Evolutionary conservation across 2,113 vertebrate genomes (phyloP), one percentile per base, ranked within the genome.

Genomic region (Elephantulus edwardii): DNA sequence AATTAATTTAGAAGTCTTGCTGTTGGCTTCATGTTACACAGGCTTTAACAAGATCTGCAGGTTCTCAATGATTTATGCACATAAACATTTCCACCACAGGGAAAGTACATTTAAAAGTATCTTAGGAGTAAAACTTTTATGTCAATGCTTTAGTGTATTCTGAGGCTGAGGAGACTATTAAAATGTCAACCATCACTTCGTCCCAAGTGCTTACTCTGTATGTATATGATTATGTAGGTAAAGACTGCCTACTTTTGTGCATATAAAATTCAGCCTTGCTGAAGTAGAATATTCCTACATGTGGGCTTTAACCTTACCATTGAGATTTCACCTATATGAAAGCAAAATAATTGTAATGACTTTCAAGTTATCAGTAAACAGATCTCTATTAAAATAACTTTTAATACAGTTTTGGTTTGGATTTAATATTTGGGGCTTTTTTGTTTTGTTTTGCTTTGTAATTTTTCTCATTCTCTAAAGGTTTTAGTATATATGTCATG

Each of bases 381-480:
- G 19, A 88, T 78, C 58, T 60, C 78, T 83, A 68, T 64, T 66
- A 87, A 78, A 68, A 64, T 74, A 81, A 56, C 17, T 38, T 62
- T 7, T 83, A 50, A 16, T 81, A 66, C 24, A 54, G 28, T 92
- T 87, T 87, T 74, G 42, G 30, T 81, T 92, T 30, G 54, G 58
- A 66, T 90, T 90, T 90, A 84, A 42, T 84, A 72, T 76, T 88
- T 92, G 66, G 38, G 66, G 38, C 7, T 66, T 66, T 38, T 66
- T 66, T 19, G n/a, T n/a, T n/a, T n/a, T n/a, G n/a, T n/a, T n/a
- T n/a, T n/a, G n/a, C n/a, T n/a, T n/a, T n/a, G n/a, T n/a, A n/a
- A n/a, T n/a, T 35, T 83, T n/a, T 30, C 46, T 28, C 12, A 5
- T 88, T 82, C 30, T 89, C 60, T 30, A 52, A 71, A 52, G 8